Base-by-base conservation (phyloP, 2,888 invertebrate genomes). In the Seira musarum region DNA sequence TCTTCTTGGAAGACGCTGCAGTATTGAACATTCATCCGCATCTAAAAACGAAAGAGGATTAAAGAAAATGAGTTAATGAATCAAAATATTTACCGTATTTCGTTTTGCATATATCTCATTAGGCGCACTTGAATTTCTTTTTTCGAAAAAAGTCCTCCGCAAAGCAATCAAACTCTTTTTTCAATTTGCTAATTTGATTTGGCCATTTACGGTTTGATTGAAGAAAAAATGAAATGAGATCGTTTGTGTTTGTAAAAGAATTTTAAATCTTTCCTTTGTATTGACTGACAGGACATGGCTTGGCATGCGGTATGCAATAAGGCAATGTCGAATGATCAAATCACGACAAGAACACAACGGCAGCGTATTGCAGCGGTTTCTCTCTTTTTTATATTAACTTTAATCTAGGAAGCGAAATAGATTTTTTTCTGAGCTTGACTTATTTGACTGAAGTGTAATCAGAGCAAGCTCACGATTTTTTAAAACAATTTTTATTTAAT, bases 401-500 rank as follows among this genome's bases (percentile, higher is more conserved):
- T n/a, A n/a, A n/a, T n/a, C n/a, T 5, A 40, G 40, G 40, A 40
- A 40, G 40, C 5, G 40, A 13, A 40, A 40, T 13, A 40, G 13
- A 40, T 40, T 5, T 40, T 40, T 13, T 40, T 40, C 40, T 40
- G 40, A 40, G 40, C 40, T 40, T 40, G 40, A 40, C 40, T 40
- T 40, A 40, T 40, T 40, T 40, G 40, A 40, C 40, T 40, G 40
- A 65, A 24, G 68, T 61, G 76, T 63, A 76, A 76, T 76, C 76
- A 76, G 69, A 64, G 57, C 69, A 69, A 63, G 21, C 76, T 76
- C 76, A 76, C 76, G 76, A 68, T 69, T 76, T 69, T n/a, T 35
- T 25, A 22, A 25, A 65, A n/a, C n/a, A 19, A 57, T 75, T 68
- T 57, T 68, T 68, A 40, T 60, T 21, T 30, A 21, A 1, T 53